These are phyloP conservation scores for Zophobas morio DNA, from an alignment of 1,140 invertebrate genomes.

Conservation along the genomic window DNA sequence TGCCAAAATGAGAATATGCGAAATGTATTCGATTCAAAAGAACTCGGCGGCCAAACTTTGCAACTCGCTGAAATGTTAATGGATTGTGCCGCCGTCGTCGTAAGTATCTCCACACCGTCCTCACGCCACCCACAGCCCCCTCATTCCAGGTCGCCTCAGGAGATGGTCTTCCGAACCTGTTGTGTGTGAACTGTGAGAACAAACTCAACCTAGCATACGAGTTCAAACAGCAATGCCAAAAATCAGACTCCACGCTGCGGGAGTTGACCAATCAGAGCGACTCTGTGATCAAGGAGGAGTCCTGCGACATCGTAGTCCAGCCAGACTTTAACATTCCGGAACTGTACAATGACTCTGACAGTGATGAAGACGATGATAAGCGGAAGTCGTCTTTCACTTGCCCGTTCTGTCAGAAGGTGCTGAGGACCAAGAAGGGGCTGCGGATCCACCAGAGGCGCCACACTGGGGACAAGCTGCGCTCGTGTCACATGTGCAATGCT, in stretches of 20 bases:
- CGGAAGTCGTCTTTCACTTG: slow-evolving; percentile 55
- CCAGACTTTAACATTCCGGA: slow-evolving; percentile 58
- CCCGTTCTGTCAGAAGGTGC: slow-evolving; percentile 60
- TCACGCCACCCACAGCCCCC: neutral
- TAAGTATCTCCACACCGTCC: slow-evolving; percentile 59
- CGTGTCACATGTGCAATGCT: slow-evolving; percentile 60
- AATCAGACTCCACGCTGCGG: slow-evolving; percentile 71
- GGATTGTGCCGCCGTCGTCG: slow-evolving; percentile 73
- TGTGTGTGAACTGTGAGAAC: slow-evolving; percentile 66
- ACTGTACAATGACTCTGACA: slow-evolving; percentile 19
- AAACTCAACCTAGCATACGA: slow-evolving; percentile 66
- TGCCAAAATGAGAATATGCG: slow-evolving; percentile 61
- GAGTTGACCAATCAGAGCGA: slow-evolving; percentile 54
- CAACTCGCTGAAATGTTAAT: slow-evolving; percentile 73
- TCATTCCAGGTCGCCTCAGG: slow-evolving; percentile 62
- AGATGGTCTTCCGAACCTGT: slow-evolving; percentile 66
- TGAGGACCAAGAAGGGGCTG: slow-evolving; percentile 61
- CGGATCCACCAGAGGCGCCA: slow-evolving; percentile 64
- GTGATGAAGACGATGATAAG: slow-evolving; percentile 50
- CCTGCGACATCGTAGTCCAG: slow-evolving; percentile 60
- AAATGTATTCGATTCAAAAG: slow-evolving; percentile 63
- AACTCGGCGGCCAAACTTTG: slow-evolving; percentile 58
- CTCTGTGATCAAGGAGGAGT: slow-evolving; percentile 54
- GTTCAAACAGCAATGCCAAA: slow-evolving; percentile 68
- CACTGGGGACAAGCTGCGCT: slow-evolving; percentile 60